phyloP scores from a whole-genome alignment of 1,140 invertebrate species.

The Leptinotarsa texana region DNA sequence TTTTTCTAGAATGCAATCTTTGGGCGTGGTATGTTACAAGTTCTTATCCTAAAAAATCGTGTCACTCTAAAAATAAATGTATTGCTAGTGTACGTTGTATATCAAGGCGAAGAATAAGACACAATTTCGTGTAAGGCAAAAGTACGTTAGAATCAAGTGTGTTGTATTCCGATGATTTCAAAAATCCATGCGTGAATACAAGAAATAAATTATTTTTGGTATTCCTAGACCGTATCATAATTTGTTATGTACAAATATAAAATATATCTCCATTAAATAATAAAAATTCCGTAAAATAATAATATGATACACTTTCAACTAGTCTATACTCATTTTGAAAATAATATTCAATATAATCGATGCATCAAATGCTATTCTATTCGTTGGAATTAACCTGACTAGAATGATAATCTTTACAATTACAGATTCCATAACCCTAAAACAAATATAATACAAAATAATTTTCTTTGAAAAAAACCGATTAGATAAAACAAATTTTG shows the following conservation, averaged over 20 bases:
- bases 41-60: conserved; percentile 3
- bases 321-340: conserved; percentile 43
- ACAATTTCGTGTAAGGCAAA: conserved; percentile 24
- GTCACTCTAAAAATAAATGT: conserved; percentile 26
- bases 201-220: conserved; percentile 45
- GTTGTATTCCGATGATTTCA: conserved; percentile 14
- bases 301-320: conserved; percentile 40
- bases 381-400: conserved; percentile 49
- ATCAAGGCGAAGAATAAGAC: conserved; percentile 36
- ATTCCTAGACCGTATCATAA: conserved; percentile 51
- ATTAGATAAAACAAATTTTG: too few relatives aligned
- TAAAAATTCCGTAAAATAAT: neutral
- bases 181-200: conserved; percentile 18
- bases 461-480: neutral
- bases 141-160: conserved; percentile 15
- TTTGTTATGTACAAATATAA: conserved; percentile 46
- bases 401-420: conserved; percentile 35
- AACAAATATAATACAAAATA: neutral
- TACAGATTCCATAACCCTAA: conserved; percentile 4
- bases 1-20: conserved; percentile 16
- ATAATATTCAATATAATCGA: conserved; percentile 28
- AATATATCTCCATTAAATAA: conserved; percentile 21
- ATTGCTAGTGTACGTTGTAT: conserved; percentile 40
- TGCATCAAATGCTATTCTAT: conserved; percentile 39
- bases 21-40: conserved; percentile 11